Evolutionary conservation across 2,797 vertebrate genomes (phyloP).

Genomic region (Oryzias dopingdopingensis): DNA sequence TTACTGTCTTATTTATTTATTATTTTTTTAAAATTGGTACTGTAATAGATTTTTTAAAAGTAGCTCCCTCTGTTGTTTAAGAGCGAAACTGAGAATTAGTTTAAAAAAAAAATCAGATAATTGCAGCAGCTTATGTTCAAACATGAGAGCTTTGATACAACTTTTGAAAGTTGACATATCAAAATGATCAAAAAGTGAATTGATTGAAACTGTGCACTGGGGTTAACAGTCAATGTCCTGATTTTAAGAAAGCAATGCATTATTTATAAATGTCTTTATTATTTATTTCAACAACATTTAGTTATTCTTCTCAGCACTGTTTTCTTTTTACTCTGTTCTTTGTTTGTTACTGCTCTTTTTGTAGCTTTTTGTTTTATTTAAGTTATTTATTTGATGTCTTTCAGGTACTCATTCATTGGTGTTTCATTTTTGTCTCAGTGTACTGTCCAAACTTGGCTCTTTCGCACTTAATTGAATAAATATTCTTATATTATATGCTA

Average conservation of each 20-base stretch:
- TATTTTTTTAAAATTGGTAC: constrained; percentile 4
- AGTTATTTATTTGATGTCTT: constrained; percentile 80
- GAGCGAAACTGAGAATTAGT: constrained; percentile 24
- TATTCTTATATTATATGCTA: constrained; percentile 84
- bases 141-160: constrained; percentile 17
- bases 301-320: constrained; percentile 66
- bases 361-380: constrained; percentile 74
- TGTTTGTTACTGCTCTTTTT: constrained; percentile 62
- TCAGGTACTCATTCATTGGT: constrained; percentile 66
- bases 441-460: constrained; percentile 78
- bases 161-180: constrained; percentile 11
- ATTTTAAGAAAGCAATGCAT: constrained; percentile 64
- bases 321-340: constrained; percentile 63
- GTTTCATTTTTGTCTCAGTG: constrained; percentile 66
- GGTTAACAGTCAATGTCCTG: constrained; percentile 44
- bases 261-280: constrained; percentile 86
- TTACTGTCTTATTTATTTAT: constrained; percentile 61
- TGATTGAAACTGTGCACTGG: constrained; percentile 49
- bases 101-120: constrained; percentile 36
- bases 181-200: constrained; percentile 24
- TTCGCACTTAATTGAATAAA: constrained; percentile 86
- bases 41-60: constrained; percentile 31
- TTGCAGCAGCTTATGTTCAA: constrained; percentile 12
- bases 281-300: constrained; percentile 80
- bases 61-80: constrained; percentile 19